Conservation (phyloP, 2,113 vertebrate species). For the Stigmatopora argus region DNA sequence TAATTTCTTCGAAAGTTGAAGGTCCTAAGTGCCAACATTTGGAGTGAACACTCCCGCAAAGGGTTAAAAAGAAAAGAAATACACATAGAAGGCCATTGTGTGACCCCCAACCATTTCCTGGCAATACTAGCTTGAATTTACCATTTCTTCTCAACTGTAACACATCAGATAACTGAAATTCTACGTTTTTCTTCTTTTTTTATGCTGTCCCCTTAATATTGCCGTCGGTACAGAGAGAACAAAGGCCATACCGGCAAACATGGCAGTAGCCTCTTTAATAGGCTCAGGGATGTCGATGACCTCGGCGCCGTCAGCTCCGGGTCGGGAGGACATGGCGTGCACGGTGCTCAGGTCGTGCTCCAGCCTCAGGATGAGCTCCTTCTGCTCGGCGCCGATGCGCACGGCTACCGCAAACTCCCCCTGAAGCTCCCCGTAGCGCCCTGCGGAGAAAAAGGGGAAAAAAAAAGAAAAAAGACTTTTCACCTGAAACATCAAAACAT, state of each 20-base stretch:
- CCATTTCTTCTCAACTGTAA: too few species aligned
- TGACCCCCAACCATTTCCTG: too few species aligned
- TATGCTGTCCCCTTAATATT: too few species aligned
- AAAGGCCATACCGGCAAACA: conserved; percentile 75
- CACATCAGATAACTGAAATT: too few species aligned
- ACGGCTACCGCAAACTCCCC: conserved; percentile 76
- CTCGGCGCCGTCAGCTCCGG: conserved; percentile 77
- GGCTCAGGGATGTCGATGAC: conserved; percentile 78
- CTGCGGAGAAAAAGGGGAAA: conserved; percentile 55
- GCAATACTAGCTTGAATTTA: too few species aligned
- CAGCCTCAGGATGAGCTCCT: conserved; percentile 84
- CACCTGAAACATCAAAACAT: background rate
- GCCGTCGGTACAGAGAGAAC: background rate
- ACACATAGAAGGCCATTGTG: too few species aligned
- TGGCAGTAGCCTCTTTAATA: conserved; percentile 88
- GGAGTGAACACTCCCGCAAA: too few species aligned
- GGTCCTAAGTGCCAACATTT: too few species aligned
- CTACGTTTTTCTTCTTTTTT: too few species aligned
- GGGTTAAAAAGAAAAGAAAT: too few species aligned
- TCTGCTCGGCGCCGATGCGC: conserved; percentile 76
- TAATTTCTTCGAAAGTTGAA: too few species aligned
- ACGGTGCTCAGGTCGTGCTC: conserved; percentile 93
- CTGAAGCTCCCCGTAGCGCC: conserved; percentile 83
- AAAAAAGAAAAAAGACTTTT: background rate
- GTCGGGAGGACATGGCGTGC: conserved; percentile 79